Percentiles rank a stretch among this genome's conserved stretches.
These are phyloP conservation scores for Heliconius eleuchia DNA, from an alignment of 1,140 invertebrate species.

Conservation along the genomic window DNA sequence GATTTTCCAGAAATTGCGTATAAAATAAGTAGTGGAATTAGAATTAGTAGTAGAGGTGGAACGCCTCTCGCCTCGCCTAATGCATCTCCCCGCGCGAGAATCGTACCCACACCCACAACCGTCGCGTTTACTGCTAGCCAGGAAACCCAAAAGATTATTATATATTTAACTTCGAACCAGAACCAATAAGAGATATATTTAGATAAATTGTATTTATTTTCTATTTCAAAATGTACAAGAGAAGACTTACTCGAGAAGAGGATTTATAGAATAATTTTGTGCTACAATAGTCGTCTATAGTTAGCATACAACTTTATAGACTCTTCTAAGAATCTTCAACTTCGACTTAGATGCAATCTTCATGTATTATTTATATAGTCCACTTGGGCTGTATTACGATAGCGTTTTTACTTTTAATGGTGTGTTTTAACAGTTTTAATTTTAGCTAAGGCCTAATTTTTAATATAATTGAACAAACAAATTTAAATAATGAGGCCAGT, in stretches of 20 bases:
- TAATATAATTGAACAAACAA: no score
- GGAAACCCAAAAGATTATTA: not conserved
- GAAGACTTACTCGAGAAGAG: not conserved
- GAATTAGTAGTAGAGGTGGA: no score
- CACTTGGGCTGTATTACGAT: not conserved
- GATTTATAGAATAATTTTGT: constrained; percentile 15
- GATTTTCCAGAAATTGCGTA: no score
- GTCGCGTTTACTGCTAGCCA: no score
- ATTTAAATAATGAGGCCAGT: no score
- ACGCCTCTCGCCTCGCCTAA: no score
- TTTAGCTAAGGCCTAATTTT: not conserved
- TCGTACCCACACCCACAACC: not conserved
- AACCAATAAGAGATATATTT: not conserved
- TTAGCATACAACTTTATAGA: constrained; percentile 12
- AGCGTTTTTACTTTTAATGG: not conserved
- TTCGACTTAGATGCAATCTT: constrained; percentile 10
- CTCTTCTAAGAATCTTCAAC: not conserved
- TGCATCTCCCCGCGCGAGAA: not conserved
- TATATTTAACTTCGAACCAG: not conserved
- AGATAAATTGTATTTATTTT: not conserved
- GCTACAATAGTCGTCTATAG: constrained; percentile 8
- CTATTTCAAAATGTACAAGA: constrained; percentile 2
- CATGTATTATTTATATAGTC: constrained; percentile 10
- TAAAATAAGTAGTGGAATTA: no score
- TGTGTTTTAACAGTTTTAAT: not conserved